Conservation (phyloP, 2,113 vertebrate genomes). For the Pteropus alecto region DNA sequence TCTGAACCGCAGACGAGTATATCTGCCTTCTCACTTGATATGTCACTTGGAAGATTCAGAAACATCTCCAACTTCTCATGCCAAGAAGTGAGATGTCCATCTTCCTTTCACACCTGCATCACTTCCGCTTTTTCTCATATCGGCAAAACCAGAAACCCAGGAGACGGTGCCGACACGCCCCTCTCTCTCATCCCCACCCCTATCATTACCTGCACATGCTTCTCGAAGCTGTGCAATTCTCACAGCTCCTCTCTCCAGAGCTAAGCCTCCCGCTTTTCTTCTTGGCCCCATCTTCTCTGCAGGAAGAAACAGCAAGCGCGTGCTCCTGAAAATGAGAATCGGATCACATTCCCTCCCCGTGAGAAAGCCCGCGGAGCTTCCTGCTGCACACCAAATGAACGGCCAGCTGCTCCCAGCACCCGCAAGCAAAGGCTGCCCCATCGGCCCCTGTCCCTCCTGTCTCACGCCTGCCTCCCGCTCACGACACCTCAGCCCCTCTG, state of each 20-base stretch:
- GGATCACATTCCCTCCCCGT: neutral
- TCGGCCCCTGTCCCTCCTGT: neutral
- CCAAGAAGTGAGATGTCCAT: neutral
- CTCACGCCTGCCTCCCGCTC: neutral
- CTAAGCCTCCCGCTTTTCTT: neutral
- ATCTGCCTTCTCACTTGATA: neutral
- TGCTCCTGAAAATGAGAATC: neutral
- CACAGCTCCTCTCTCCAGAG: neutral
- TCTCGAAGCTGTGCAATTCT: neutral
- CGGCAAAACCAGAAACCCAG: neutral
- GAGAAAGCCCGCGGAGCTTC: neutral
- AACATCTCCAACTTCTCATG: neutral
- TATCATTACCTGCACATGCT: neutral
- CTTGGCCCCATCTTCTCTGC: neutral
- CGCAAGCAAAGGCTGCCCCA: neutral
- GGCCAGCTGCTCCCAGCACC: neutral
- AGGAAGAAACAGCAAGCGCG: neutral
- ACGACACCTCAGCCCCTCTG: neutral
- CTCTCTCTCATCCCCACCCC: too few relatives aligned
- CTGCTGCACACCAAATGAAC: neutral
- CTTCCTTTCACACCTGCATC: neutral
- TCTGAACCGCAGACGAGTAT: neutral
- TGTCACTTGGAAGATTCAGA: neutral
- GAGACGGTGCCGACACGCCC: rapidly evolving
- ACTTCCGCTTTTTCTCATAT: neutral